Conservation (phyloP, 2,888 invertebrate genomes). For the Brenthis hecate region DNA sequence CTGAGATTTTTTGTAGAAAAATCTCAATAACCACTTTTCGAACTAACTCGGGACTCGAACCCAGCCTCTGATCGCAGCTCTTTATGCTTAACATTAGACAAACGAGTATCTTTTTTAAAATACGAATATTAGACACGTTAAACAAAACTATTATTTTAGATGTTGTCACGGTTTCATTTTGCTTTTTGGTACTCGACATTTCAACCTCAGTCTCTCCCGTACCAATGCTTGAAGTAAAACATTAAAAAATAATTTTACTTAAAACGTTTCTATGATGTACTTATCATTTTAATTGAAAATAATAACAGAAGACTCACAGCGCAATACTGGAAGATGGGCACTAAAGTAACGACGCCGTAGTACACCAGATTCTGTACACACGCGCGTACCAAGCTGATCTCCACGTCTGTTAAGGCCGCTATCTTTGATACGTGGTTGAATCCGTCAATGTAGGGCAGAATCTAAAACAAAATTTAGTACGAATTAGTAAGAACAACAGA, state of each 20-base stretch:
- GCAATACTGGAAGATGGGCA: constrained; percentile 91
- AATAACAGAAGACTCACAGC: constrained; percentile 72
- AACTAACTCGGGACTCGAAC: not conserved
- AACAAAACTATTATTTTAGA: too few relatives aligned
- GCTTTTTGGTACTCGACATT: too few relatives aligned
- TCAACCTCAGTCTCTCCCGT: too few relatives aligned
- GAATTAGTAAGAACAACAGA: not conserved
- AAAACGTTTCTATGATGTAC: too few relatives aligned
- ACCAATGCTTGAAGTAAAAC: too few relatives aligned
- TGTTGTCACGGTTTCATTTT: too few relatives aligned
- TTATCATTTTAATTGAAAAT: constrained; percentile 24
- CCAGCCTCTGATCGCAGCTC: too few relatives aligned
- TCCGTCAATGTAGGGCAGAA: constrained; percentile 90
- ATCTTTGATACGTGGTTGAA: constrained; percentile 91
- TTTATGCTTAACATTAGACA: too few relatives aligned
- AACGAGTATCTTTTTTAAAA: too few relatives aligned
- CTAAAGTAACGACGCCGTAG: constrained; percentile 88
- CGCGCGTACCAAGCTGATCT: constrained; percentile 90
- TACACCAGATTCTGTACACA: constrained; percentile 91
- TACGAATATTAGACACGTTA: too few relatives aligned
- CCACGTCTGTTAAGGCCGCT: constrained; percentile 90
- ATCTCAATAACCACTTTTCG: not conserved
- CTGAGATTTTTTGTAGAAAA: too few relatives aligned
- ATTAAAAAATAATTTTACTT: too few relatives aligned
- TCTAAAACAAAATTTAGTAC: constrained; percentile 68